phyloP scores from a whole-genome alignment of 1,140 invertebrate genomes.

The Camponotus pennsylvanicus region DNA sequence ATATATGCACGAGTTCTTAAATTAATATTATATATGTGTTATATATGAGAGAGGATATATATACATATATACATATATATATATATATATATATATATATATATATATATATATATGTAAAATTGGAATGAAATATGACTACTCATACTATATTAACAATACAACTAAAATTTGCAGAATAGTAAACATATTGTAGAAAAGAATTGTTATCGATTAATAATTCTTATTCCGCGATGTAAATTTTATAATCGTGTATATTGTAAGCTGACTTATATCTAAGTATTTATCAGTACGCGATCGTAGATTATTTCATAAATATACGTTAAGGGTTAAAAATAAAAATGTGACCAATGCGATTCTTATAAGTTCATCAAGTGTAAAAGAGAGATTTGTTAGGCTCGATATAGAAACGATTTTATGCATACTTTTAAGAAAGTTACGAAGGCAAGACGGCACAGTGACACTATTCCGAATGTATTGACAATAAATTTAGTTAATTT shows the following conservation, averaged over 20 bases:
- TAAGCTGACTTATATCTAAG: constrained; percentile 53
- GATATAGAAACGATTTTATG: constrained; percentile 5
- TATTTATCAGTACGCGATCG: constrained; percentile 46
- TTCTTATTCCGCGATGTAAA: constrained; percentile 56
- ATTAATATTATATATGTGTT: constrained; percentile 41
- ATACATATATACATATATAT: background rate
- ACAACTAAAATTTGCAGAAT: constrained; percentile 36
- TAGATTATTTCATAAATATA: constrained; percentile 54
- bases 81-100: constrained; percentile 18
- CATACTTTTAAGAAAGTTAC: constrained; percentile 43
- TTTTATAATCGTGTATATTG: constrained; percentile 60
- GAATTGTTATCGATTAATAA: constrained; percentile 45
- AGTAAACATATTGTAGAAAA: constrained; percentile 42
- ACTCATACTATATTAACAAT: constrained; percentile 47
- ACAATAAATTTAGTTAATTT: constrained; percentile 81
- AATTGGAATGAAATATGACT: constrained; percentile 7
- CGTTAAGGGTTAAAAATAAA: constrained; percentile 29
- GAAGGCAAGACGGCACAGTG: constrained; percentile 73
- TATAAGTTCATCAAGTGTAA: constrained; percentile 38
- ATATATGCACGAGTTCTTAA: constrained; percentile 36
- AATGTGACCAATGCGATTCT: constrained; percentile 47
- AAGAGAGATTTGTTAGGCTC: constrained; percentile 28
- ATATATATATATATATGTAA: too few species aligned
- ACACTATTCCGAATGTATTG: constrained; percentile 85
- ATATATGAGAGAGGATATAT: constrained; percentile 1